Percentiles rank a stretch among this genome's conserved stretches.
Evolutionary conservation across 2,888 invertebrate species (phyloP).

Genomic region (Dicranocentrus wangi): DNA sequence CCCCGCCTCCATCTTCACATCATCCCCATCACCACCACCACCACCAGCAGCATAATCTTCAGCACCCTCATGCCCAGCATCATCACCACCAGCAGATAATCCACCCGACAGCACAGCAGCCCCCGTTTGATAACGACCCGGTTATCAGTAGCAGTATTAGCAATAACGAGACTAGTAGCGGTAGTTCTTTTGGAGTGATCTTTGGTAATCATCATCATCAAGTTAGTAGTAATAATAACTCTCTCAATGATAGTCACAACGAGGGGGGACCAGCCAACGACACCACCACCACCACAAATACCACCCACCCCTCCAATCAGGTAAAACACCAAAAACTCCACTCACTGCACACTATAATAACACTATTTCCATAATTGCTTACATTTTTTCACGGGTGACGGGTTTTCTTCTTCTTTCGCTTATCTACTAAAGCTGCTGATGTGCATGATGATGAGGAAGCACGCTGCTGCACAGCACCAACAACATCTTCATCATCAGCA

Average conservation of each 20-base stretch:
- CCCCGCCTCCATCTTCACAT: too few species aligned
- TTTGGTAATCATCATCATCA: too few species aligned
- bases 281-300: not conserved
- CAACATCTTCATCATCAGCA: not conserved
- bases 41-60: not conserved
- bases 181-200: too few species aligned
- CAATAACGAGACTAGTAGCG: constrained; percentile 8
- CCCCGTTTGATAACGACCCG: too few species aligned
- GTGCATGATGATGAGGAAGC: constrained; percentile 41
- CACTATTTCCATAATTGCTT: not conserved
- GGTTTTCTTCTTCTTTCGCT: not conserved
- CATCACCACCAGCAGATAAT: too few species aligned
- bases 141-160: constrained; percentile 17
- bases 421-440: constrained; percentile 25
- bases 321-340: not conserved
- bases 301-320: not conserved
- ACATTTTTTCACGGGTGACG: not conserved
- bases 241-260: too few species aligned
- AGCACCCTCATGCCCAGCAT: too few species aligned
- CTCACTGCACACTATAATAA: not conserved
- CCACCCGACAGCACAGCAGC: too few species aligned
- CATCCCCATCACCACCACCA: too few species aligned
- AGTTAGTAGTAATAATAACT: too few species aligned
- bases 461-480: constrained; percentile 3
- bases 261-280: not conserved